Evolutionary conservation across 2,113 vertebrate genomes (phyloP).

Genomic region (Aegithalos caudatus): DNA sequence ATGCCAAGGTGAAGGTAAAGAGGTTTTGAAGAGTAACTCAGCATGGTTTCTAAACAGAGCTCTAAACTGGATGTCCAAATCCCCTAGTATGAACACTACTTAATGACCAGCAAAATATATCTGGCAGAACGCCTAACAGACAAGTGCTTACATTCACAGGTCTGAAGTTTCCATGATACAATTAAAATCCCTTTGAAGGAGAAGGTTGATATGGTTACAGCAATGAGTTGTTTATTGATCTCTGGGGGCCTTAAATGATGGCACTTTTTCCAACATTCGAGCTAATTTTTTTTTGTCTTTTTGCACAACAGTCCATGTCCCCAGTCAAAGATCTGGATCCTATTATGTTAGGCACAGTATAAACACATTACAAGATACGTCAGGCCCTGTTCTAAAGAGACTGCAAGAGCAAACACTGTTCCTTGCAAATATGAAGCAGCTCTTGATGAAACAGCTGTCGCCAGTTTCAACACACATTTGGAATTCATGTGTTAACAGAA

Average conservation of each 20-base stretch:
- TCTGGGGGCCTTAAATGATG: neutral
- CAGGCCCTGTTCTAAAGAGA: slow-evolving; percentile 2
- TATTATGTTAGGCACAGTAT: neutral
- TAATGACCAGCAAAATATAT: neutral
- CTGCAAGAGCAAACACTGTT: slow-evolving; percentile 17
- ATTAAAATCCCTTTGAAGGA: neutral
- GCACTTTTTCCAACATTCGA: neutral
- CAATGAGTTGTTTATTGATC: neutral
- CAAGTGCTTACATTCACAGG: neutral
- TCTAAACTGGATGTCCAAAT: neutral
- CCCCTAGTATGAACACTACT: neutral
- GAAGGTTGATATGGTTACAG: neutral
- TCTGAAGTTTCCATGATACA: neutral
- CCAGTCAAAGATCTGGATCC: slow-evolving; percentile 12
- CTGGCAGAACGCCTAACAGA: neutral
- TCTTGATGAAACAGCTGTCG: slow-evolving; percentile 23
- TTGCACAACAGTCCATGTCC: neutral
- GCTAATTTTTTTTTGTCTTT: neutral
- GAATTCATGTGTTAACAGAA: neutral
- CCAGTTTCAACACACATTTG: neutral
- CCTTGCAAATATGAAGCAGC: neutral
- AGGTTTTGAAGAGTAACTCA: neutral
- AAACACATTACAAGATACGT: slow-evolving; percentile 17
- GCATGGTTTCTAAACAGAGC: neutral
- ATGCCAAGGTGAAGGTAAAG: neutral